Evolutionary conservation across 2,888 invertebrate genomes (phyloP), one percentile per base, ranked within the genome.

Genomic region (Exephanes ischioxanthus): DNA sequence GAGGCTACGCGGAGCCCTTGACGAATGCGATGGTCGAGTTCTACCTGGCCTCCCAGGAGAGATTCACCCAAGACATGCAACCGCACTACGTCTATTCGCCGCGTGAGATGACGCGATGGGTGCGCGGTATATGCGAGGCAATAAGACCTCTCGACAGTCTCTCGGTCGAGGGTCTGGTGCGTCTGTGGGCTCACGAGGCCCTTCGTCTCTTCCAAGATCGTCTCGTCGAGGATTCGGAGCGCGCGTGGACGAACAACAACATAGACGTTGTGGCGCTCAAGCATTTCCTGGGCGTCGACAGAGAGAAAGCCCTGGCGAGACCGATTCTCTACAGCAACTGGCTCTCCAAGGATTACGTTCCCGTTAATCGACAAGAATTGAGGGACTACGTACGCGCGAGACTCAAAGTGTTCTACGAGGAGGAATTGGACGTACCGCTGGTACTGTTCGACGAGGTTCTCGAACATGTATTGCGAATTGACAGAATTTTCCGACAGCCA

Each of bases 11-110:
- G 0, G 99, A 99, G 92, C 98, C 99, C 0, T 95, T 99, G 61
- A 99, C 99, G 1, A 98, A 98, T 92, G 99, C 99, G 1, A 99
- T 99, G 99, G 99, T 99, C 14, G 99, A 99, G 93, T 98, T 99
- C 93, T 99, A 99, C 95, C 95, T 99, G 77, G 96, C 97, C 6
- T 99, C 99, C 5, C 99, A 99, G 95, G 99, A 99, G 94, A 96
- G 97, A 77, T 99, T 99, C 94, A 99, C 99, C 0, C 99, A 99
- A 94, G 99, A 99, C 94, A 99, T 99, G 98, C 99, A 99, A 94
- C 99, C 99, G 0, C 99, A 99, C 94, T 99, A 99, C 94, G 99
- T 99, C 0, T 99, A 99, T 95, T 99, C 99, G 80, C 99, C 99
- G 11, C 96, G 98, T 92, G 99, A 99, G 95, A 98, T 99, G 98